These are phyloP conservation scores for Matsumurasca onukii DNA, from an alignment of 1,140 invertebrate species.

Conservation along the genomic window DNA sequence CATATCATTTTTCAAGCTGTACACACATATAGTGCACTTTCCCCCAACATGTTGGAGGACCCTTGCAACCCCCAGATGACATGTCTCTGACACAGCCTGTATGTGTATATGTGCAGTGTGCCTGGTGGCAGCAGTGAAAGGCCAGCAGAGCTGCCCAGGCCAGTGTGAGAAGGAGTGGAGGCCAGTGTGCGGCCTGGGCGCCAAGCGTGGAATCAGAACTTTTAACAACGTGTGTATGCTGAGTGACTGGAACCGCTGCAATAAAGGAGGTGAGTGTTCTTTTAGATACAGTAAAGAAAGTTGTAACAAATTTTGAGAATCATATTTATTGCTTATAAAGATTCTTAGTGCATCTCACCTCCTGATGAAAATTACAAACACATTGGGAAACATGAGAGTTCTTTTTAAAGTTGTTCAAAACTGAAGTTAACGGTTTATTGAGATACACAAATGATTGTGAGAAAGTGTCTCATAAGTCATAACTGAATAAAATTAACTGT, in stretches of 20 bases:
- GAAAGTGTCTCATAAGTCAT: too few species aligned
- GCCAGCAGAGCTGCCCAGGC: constrained; percentile 6
- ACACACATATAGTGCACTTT: neutral
- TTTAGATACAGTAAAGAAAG: too few species aligned
- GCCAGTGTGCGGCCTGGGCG: neutral
- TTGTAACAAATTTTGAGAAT: too few species aligned
- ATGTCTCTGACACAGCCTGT: neutral
- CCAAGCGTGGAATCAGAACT: neutral
- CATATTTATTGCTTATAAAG: too few species aligned
- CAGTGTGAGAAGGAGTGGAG: neutral
- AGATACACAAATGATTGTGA: too few species aligned
- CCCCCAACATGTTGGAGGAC: neutral
- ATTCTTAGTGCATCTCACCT: too few species aligned
- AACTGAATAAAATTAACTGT: too few species aligned
- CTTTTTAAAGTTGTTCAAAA: too few species aligned
- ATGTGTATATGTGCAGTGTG: neutral
- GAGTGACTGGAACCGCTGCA: constrained; percentile 21
- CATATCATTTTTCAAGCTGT: neutral
- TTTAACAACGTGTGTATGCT: constrained; percentile 9
- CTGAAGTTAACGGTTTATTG: too few species aligned
- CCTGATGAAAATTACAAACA: too few species aligned
- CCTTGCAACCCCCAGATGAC: neutral
- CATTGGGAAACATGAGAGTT: too few species aligned
- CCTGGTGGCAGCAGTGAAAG: neutral
- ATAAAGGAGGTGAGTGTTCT: constrained; percentile 11